Conservation (phyloP, 2,888 invertebrate genomes). For the Tanaodytes sp. region DNA sequence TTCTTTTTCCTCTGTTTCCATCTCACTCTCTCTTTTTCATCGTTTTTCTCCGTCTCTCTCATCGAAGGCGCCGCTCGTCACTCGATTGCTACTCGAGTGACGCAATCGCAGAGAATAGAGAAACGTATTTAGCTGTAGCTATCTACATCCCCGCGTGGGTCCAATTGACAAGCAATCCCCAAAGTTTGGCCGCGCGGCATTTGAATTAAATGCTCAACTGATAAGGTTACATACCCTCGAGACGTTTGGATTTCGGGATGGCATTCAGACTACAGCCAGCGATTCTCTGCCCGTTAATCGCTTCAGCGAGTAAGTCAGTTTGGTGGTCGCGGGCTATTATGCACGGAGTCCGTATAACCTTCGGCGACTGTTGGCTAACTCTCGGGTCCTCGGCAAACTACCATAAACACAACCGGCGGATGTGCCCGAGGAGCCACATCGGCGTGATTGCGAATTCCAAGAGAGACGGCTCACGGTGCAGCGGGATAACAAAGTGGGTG, state of each 20-base stretch:
- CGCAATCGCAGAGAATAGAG: conserved; percentile 27
- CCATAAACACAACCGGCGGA: conserved; percentile 40
- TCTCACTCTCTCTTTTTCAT: too few relatives aligned
- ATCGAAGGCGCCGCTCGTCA: conserved; percentile 2
- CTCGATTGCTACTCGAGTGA: conserved; percentile 8
- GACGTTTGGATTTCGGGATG: conserved; percentile 37
- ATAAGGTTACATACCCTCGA: conserved; percentile 44
- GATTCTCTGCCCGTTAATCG: conserved; percentile 45
- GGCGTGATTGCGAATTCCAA: conserved; percentile 48
- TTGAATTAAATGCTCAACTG: conserved; percentile 46
- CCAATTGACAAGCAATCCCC: conserved; percentile 40
- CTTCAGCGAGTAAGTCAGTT: conserved; percentile 45
- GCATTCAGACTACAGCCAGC: conserved; percentile 27
- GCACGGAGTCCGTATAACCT: conserved; percentile 39
- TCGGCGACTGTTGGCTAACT: conserved; percentile 25
- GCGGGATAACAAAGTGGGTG: conserved; percentile 39
- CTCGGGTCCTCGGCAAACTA: conserved; percentile 38
- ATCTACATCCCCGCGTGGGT: too few relatives aligned
- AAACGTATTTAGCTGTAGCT: conserved; percentile 36
- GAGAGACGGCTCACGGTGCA: conserved; percentile 28
- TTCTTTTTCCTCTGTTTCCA: too few relatives aligned
- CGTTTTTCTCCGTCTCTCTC: too few relatives aligned
- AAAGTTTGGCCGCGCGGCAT: conserved; percentile 33
- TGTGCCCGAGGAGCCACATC: conserved; percentile 34
- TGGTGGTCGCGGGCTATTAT: conserved; percentile 46